Evolutionary conservation across 2,888 invertebrate genomes (phyloP).

Genomic region (Megamerina dolium): DNA sequence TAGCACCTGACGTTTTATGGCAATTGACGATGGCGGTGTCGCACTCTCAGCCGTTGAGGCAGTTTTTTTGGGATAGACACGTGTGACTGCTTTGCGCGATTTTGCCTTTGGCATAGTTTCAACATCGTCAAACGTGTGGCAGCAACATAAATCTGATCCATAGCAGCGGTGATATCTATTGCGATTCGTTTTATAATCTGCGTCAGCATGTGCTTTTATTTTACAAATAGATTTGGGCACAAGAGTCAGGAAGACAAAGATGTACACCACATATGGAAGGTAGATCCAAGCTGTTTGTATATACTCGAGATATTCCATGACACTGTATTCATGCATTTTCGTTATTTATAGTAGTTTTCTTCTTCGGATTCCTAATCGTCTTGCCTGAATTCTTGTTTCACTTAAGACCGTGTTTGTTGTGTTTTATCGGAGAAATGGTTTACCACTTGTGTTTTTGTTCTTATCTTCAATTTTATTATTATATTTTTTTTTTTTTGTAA

Average conservation of each 20-base stretch:
- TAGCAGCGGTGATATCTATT: constrained; percentile 43
- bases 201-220: constrained; percentile 36
- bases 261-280: constrained; percentile 32
- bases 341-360: constrained; percentile 1
- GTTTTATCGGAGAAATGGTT: not conserved
- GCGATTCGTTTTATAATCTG: constrained; percentile 36
- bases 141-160: constrained; percentile 43
- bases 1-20: constrained; percentile 24
- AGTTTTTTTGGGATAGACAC: constrained; percentile 38
- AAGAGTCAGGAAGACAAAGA: constrained; percentile 40
- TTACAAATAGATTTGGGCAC: constrained; percentile 39
- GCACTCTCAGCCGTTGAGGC: constrained; percentile 10
- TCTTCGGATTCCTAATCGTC: not conserved
- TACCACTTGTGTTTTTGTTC: not conserved
- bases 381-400: not conserved
- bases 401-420: not conserved
- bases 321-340: no score
- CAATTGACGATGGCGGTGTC: constrained; percentile 11
- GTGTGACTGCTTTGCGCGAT: constrained; percentile 39
- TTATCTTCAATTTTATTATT: constrained; percentile 1
- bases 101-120: constrained; percentile 31
- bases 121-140: constrained; percentile 28
- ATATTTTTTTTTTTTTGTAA: not conserved
- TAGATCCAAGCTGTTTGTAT: constrained; percentile 32
- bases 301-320: constrained; percentile 28